phyloP scores from a whole-genome alignment of 1,140 invertebrate species.

The Panulirus ornatus region DNA sequence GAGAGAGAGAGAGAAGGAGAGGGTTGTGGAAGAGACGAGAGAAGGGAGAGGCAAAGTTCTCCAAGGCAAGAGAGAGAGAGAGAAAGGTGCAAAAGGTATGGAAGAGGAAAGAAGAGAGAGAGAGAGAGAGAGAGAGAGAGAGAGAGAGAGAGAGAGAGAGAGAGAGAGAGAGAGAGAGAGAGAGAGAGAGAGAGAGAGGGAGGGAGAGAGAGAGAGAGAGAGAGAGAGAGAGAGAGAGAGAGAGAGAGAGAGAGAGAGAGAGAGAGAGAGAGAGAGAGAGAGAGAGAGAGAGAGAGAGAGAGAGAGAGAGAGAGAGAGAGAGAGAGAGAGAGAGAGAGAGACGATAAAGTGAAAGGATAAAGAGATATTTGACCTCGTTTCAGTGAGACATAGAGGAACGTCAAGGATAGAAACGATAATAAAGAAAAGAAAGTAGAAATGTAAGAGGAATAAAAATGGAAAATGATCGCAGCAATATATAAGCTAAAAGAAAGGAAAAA shows the following conservation, averaged over 20 bases:
- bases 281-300: no score
- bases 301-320: no score
- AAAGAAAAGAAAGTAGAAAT: neutral
- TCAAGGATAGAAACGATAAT: no score
- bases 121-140: neutral
- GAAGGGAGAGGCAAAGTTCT: neutral
- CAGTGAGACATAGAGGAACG: neutral
- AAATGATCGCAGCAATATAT: no score
- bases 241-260: no score
- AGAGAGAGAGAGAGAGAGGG: neutral
- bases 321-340: no score
- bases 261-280: no score
- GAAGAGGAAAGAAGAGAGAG: neutral
- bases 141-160: neutral
- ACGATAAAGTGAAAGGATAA: no score
- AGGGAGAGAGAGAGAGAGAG: neutral
- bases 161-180: neutral
- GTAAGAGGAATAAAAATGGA: neutral
- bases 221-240: neutral
- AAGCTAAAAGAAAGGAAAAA: no score
- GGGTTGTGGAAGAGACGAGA: neutral
- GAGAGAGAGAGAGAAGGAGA: neutral
- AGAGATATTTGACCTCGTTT: no score
- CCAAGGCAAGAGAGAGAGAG: neutral
- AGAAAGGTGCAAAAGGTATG: neutral